These are phyloP conservation scores for Metallyticus violacea DNA, from an alignment of 2,888 invertebrate genomes.

Conservation along the genomic window DNA sequence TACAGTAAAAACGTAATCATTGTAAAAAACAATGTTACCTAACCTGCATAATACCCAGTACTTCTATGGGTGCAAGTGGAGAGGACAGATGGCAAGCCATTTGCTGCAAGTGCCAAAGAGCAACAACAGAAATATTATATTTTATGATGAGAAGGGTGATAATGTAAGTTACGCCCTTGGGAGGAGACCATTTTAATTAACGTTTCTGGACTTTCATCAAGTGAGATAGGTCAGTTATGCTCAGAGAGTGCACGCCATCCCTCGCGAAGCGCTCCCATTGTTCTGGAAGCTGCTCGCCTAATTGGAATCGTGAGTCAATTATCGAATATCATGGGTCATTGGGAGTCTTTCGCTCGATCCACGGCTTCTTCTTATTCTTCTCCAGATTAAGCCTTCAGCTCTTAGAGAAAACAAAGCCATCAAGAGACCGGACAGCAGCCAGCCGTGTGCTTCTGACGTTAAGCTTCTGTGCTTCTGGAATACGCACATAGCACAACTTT, in stretches of 20 bases:
- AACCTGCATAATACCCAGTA: too few relatives aligned
- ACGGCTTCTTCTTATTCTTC: not conserved
- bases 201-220: not conserved
- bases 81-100: not conserved
- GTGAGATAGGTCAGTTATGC: not conserved
- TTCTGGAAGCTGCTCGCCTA: not conserved
- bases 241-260: not conserved
- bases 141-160: not conserved
- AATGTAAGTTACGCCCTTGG: not conserved
- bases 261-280: not conserved
- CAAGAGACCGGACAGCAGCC: not conserved
- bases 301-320: conserved; percentile 13
- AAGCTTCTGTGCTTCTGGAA: not conserved
- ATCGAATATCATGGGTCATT: not conserved
- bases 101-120: not conserved
- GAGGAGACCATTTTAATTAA: not conserved
- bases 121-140: not conserved
- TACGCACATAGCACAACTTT: not conserved
- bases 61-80: not conserved
- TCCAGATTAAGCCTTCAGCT: not conserved
- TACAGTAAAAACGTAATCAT: too few relatives aligned
- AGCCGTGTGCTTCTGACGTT: not conserved
- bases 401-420: not conserved
- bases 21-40: too few relatives aligned
- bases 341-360: not conserved